phyloP scores from a whole-genome alignment of 2,113 vertebrate species.

The Anhinga rufa region DNA sequence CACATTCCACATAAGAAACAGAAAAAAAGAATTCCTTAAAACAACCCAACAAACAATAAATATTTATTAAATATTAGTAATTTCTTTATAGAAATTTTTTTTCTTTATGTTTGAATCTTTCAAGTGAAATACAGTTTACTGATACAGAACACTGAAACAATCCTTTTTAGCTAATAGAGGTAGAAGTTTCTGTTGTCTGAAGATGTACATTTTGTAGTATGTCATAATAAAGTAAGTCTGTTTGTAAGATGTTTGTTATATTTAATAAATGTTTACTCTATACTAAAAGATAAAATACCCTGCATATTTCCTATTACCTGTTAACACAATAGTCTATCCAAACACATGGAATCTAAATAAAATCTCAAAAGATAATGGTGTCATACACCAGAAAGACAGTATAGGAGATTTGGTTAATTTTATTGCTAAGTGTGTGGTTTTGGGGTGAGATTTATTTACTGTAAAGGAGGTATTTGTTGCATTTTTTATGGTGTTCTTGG shows the following conservation, averaged over 20 bases:
- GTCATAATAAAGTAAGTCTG: background rate
- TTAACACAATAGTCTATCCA: background rate
- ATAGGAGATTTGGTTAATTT: background rate
- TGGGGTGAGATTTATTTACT: background rate
- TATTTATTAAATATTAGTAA: background rate
- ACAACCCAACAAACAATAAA: background rate
- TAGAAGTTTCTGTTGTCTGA: background rate
- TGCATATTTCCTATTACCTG: background rate
- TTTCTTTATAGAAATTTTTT: background rate
- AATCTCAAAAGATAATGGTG: background rate
- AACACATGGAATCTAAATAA: background rate
- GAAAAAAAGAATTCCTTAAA: background rate
- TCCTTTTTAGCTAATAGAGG: background rate
- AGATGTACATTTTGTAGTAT: background rate
- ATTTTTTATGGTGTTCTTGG: background rate
- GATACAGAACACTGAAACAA: background rate
- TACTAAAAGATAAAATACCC: background rate
- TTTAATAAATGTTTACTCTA: background rate
- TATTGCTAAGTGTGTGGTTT: background rate
- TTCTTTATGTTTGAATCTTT: background rate
- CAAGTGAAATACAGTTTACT: background rate
- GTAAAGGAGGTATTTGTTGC: background rate
- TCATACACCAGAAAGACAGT: background rate
- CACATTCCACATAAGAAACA: background rate
- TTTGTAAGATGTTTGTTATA: background rate